Base-by-base conservation (phyloP, 2,113 vertebrate species). In the Antigone vipio region DNA sequence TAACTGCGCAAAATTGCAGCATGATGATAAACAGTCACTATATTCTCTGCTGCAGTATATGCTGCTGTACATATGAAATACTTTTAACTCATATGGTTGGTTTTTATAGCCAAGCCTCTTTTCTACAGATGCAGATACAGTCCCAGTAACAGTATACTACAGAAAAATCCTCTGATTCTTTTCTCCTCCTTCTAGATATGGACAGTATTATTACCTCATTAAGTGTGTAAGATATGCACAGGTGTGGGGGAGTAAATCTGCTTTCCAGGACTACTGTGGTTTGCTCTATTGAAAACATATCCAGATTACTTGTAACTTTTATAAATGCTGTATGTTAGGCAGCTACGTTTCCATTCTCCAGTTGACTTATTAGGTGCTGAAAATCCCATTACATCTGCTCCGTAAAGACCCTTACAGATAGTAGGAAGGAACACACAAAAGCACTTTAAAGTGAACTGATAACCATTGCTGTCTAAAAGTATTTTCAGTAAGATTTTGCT, bases 331-430 rank as follows among this genome's bases (percentile, higher is more conserved):
- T 45, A 14, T 40, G 42, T 64, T 58, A 58, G 21, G 53, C 44
- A 74, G 9, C 24, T 77, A 14, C 1, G 1, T 45, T 72, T 63
- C 15, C 6, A 12, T 66, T 83, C 27, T 80, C 15, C 63, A 87
- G 0, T 0, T 50, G 73, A 42, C 73, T 4, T 42, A 18, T 19
- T 13, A 42, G 12, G 8, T 62, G 42, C 55, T 47, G 40, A 69
- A 82, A 93, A 74, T 7, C 23, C 27, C 35, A 18, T 69, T 64
- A n/a, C 24, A 18, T 32, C 18, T 71, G 18, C 34, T 79, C 35
- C 1, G 2, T 75, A 49, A 81, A 91, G 20, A 10, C 22, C n/a
- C 49, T 40, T 80, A 49, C 1, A 72, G 42, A 49, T 1, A 3
- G n/a, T 50, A 80, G 15, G 67, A 62, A 45, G 68, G 38, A 92